Base-by-base conservation (phyloP, 2,113 vertebrate genomes). In the Coregonus clupeaformis region DNA sequence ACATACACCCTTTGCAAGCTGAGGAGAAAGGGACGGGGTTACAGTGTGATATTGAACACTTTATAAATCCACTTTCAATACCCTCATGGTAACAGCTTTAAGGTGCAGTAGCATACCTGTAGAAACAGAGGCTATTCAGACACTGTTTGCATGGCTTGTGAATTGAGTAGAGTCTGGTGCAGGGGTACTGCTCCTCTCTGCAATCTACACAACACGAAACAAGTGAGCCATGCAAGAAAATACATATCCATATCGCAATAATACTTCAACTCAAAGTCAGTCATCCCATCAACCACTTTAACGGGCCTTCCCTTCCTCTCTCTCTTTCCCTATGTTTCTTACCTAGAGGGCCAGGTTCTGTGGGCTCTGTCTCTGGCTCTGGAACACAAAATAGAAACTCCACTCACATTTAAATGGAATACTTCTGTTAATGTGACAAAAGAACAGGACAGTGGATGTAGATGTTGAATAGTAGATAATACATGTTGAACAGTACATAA, bases 131-230 rank as follows among this genome's bases (percentile, higher is more conserved):
- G 88, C 94, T 95, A 5, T 97, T 96, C 81, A 99, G 94, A 75
- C 97, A 99, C 83, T 98, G 96, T 82, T 97, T 97, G 91, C 97
- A 99, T 1, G 97, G 97, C 85, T 96, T 97, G 92, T 99, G 96
- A 52, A 99, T 95, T 0, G 97, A 99, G 89, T 99, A 99, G 81
- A 99, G 96, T 68, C 97, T 90, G 80, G 97, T 98, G 87, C 97
- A 98, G 0, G 96, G 95, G 78, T 98, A 98, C 85, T 99, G 96
- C 84, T 98, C 97, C 91, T 99, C 97, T 55, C 95, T 94, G 87
- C 97, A 98, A 80, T 98, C 97, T 98, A 86, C 2, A 69, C 24
- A 78, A 63, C 32, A 73, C 3, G 24, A 64, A 68, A 55, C 29
- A 55, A 55, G 16, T 36, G 20, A 24, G 13, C 1, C 5, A 22